Percentiles rank a stretch among this genome's conserved stretches.
Evolutionary conservation across 2,113 vertebrate species (phyloP).

Genomic region (Uria aalge): DNA sequence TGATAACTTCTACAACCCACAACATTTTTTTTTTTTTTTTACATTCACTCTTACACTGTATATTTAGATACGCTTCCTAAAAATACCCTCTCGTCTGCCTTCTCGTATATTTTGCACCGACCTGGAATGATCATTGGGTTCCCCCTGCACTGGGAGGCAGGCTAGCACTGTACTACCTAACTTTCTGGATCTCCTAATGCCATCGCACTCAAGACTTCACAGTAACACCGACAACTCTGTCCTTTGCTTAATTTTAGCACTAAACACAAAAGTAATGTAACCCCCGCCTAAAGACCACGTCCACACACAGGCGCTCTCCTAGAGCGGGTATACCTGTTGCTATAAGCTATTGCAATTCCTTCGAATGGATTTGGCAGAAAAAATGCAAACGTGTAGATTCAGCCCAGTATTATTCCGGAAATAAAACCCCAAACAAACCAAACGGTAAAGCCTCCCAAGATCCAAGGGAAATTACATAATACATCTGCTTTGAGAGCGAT

Average conservation of each 20-base stretch:
- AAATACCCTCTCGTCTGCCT: conserved; percentile 67
- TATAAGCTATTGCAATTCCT: background rate
- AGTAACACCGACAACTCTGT: background rate
- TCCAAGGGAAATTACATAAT: background rate
- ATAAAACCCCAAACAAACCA: background rate
- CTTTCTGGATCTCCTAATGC: background rate
- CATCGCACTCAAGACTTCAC: background rate
- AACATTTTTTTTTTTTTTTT: conserved; percentile 77
- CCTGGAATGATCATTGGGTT: conserved; percentile 22
- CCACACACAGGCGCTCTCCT: background rate
- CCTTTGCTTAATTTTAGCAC: background rate
- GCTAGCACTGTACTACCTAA: background rate
- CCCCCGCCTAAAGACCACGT: background rate
- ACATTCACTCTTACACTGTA: conserved; percentile 76
- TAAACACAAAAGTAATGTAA: background rate
- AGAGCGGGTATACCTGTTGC: conserved; percentile 62
- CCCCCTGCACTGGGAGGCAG: conserved; percentile 43
- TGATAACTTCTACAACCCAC: conserved; percentile 98
- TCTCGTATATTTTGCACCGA: conserved; percentile 50
- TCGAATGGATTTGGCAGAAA: background rate
- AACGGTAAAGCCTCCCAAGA: background rate
- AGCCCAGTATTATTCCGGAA: background rate
- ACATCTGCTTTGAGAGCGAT: background rate
- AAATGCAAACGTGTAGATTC: background rate
- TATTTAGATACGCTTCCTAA: conserved; percentile 72